Evolutionary conservation across 2,888 invertebrate species (phyloP).

Genomic region (Monoplex corrugatus): DNA sequence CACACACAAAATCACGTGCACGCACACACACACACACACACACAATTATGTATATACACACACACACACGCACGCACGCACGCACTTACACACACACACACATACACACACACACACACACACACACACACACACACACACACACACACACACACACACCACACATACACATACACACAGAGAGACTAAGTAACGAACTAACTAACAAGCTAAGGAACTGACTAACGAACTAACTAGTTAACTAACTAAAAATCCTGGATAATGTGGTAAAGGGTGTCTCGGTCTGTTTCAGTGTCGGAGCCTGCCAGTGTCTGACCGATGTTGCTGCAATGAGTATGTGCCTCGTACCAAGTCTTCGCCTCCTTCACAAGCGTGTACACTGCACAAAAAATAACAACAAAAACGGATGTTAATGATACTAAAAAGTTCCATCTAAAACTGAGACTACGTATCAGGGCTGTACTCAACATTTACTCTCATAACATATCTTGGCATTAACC

Average conservation of each 20-base stretch:
- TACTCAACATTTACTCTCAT: too few species aligned
- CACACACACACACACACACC: constrained; percentile 5
- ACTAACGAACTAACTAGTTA: too few species aligned
- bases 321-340: neutral
- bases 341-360: neutral
- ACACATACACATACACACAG: too few species aligned
- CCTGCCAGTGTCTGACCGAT: constrained; percentile 18
- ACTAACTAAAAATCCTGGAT: neutral
- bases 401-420: too few species aligned
- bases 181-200: too few species aligned
- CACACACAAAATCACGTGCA: too few species aligned
- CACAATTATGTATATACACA: neutral
- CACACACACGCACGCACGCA: neutral
- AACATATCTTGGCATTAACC: too few species aligned
- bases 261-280: neutral
- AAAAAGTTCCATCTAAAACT: too few species aligned
- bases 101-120: neutral
- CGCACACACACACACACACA: neutral
- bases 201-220: too few species aligned
- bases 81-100: neutral
- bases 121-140: neutral
- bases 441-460: too few species aligned
- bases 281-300: neutral
- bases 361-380: constrained; percentile 12
- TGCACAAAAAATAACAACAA: neutral